These are phyloP conservation scores for Lithophane semibrunnea DNA, from an alignment of 2,888 invertebrate genomes.

Conservation along the genomic window DNA sequence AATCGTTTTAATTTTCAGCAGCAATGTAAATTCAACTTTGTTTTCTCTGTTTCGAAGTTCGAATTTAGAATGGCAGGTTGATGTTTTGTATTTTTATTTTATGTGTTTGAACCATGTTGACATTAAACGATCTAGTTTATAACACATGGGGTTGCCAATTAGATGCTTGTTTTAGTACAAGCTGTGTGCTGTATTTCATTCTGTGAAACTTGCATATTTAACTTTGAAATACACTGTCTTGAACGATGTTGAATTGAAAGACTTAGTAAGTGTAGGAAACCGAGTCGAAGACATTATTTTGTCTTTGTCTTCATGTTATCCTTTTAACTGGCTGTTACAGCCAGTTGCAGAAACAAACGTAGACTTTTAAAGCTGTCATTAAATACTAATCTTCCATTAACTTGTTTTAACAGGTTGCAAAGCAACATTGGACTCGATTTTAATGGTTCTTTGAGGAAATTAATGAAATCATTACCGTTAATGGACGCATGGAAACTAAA, in stretches of 20 bases:
- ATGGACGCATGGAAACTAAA: conserved; percentile 6
- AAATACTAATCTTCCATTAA: no score
- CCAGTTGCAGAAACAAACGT: no score
- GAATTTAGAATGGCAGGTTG: neutral
- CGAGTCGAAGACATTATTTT: neutral
- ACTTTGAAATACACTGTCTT: conserved; percentile 7
- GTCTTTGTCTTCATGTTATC: neutral
- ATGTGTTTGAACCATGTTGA: conserved; percentile 47
- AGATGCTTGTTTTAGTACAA: conserved; percentile 34
- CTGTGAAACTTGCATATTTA: neutral
- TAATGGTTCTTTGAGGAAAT: no score
- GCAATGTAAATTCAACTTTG: conserved; percentile 29
- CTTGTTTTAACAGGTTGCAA: no score
- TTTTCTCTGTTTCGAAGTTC: neutral
- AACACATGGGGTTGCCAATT: conserved; percentile 50
- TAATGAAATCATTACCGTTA: no score
- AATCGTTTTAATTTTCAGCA: conserved; percentile 48
- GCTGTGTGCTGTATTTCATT: conserved; percentile 25
- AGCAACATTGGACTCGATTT: no score
- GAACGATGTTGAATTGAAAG: neutral
- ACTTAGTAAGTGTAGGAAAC: neutral
- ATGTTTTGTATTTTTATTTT: conserved; percentile 38
- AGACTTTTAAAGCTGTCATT: no score
- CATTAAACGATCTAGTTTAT: conserved; percentile 58
- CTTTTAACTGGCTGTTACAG: neutral